Percentiles rank a stretch among this genome's conserved stretches.
Evolutionary conservation across 1,140 invertebrate genomes (phyloP).

Genomic region (Hermetia illucens): DNA sequence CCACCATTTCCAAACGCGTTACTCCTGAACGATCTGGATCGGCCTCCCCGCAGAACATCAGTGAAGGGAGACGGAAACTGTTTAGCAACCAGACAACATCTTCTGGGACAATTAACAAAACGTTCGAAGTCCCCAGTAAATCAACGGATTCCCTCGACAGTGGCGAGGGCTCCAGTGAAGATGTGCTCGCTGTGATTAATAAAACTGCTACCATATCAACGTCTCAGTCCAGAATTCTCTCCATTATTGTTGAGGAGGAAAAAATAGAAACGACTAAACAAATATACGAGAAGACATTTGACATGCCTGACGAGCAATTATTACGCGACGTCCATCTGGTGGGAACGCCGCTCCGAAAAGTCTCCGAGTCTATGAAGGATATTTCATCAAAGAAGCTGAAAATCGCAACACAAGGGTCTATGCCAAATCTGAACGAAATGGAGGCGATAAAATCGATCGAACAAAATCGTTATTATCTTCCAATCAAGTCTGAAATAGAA

Average conservation of each 20-base stretch:
- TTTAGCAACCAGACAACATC: too few relatives aligned
- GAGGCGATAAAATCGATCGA: constrained; percentile 20
- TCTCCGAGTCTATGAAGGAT: constrained; percentile 28
- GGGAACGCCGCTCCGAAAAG: constrained; percentile 22
- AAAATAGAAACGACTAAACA: not conserved
- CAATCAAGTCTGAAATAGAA: too few relatives aligned
- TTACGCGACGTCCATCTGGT: constrained; percentile 21
- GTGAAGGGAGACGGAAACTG: too few relatives aligned
- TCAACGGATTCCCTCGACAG: constrained; percentile 14
- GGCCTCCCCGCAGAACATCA: too few relatives aligned
- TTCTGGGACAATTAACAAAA: constrained; percentile 10
- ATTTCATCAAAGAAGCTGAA: constrained; percentile 17
- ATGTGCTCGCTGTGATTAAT: constrained; percentile 13
- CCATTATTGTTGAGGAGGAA: constrained; percentile 21
- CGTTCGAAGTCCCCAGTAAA: too few relatives aligned
- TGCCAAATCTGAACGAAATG: constrained; percentile 30
- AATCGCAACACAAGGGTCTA: constrained; percentile 22
- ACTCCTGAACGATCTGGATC: too few relatives aligned
- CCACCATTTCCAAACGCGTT: too few relatives aligned
- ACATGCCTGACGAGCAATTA: constrained; percentile 9
- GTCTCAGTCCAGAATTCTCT: constrained; percentile 13
- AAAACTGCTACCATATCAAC: constrained; percentile 19
- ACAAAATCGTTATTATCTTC: constrained; percentile 26
- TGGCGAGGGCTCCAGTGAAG: constrained; percentile 8
- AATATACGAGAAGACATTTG: not conserved